Percentiles rank a stretch among this genome's conserved stretches.
Evolutionary conservation across 2,113 vertebrate species (phyloP).

Genomic region (Sinosuthora webbiana): DNA sequence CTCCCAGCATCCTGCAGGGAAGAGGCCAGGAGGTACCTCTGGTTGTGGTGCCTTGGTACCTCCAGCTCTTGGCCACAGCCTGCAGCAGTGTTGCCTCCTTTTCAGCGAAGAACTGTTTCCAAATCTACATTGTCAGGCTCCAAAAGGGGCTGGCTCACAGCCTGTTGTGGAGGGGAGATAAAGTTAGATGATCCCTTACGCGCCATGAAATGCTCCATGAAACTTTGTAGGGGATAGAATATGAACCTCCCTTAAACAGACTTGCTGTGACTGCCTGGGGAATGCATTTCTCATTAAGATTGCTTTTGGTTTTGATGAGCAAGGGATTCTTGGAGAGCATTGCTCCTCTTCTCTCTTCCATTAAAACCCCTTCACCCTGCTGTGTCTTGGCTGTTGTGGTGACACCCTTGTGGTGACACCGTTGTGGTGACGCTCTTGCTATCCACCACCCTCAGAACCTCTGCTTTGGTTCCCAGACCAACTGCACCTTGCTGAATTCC

Average conservation of each 20-base stretch:
- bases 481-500: background rate
- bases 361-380: rapidly evolving
- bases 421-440: background rate
- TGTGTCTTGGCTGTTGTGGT: rapidly evolving
- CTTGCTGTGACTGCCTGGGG: background rate
- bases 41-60: background rate
- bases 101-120: background rate
- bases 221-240: slow-evolving; percentile 11
- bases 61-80: background rate
- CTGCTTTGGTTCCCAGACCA: background rate
- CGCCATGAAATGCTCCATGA: background rate
- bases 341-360: background rate
- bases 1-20: background rate
- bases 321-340: background rate
- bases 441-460: background rate
- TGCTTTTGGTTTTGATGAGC: background rate
- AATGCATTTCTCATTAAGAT: background rate
- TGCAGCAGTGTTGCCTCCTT: background rate
- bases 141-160: background rate
- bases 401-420: background rate
- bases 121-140: background rate
- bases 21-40: background rate
- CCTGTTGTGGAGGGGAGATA: background rate
- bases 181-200: background rate
- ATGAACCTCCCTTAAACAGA: background rate